These are phyloP conservation scores for Odontomyia ornata DNA, from an alignment of 2,888 invertebrate genomes.

Conservation along the genomic window DNA sequence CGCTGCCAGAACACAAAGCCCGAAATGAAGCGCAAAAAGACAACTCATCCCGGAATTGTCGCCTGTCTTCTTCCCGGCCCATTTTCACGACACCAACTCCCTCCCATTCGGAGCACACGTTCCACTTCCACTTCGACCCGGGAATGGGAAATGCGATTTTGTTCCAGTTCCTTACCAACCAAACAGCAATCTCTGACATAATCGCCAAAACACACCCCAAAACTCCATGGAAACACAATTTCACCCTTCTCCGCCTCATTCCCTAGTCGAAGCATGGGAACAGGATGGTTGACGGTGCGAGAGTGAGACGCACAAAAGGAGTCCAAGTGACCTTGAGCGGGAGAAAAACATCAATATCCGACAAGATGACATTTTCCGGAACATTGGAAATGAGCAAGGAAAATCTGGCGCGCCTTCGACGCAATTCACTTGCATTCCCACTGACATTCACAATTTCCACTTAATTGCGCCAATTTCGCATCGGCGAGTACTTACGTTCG, in stretches of 20 bases:
- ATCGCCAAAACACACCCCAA: conserved; percentile 16
- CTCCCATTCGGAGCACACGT: not conserved
- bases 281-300: conserved; percentile 24
- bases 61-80: conserved; percentile 1
- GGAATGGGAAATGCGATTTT: conserved; percentile 34
- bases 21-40: conserved; percentile 22
- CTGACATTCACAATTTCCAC: not conserved
- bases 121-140: not conserved
- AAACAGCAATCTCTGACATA: not conserved
- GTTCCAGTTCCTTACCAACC: not conserved
- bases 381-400: not conserved
- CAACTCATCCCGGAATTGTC: conserved; percentile 1
- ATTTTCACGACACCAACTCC: not conserved
- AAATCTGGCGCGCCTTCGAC: conserved; percentile 1
- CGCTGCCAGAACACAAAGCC: not conserved
- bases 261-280: not conserved
- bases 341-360: conserved; percentile 43
- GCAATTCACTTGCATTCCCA: not conserved
- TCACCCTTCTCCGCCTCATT: not conserved
- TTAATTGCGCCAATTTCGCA: not conserved
- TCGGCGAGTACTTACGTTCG: conserved; percentile 27
- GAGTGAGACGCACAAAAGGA: conserved; percentile 39
- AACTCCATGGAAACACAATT: conserved; percentile 10
- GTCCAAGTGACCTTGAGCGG: conserved; percentile 48
- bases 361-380: conserved; percentile 34